Evolutionary conservation across 2,113 vertebrate genomes (phyloP), one percentile per base, ranked within the genome.

Genomic region (Dromiciops gliroides): DNA sequence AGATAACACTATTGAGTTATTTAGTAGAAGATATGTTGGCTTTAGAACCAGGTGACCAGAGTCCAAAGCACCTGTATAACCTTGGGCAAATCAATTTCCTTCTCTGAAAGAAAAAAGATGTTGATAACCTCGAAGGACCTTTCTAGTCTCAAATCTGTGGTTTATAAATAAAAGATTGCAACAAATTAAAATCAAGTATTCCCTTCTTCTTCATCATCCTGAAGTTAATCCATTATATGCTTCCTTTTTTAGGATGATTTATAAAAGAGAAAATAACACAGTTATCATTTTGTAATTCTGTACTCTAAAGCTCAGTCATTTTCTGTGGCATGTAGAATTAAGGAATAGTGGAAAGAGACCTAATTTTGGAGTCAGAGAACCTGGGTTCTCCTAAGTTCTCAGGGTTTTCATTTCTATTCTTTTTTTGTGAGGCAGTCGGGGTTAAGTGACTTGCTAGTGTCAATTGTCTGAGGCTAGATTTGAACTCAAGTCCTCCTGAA

Each of bases 81-180:
- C 44, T 83, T 44, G 37, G n/a, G n/a, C 37, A 75, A 83, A 44
- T 23, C 16, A n/a, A 1, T 83, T 23, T 83, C 19, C 19, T 83
- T 44, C 37, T 83, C 67, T 83, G 67, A 44, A 22, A 83, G 8
- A 75, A 60, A 75, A 19, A 75, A 75, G 60, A 44, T 83, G 3
- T 83, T n/a, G 67, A 44, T 44, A 44, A 83, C 67, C n/a, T 8
- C 6, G 44, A 44, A 83, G n/a, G n/a, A 22, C 1, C 60, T 19
- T n/a, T n/a, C 6, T 44, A 44, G 19, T 44, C 19, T 19, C n/a
- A 83, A 44, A 83, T 44, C n/a, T 83, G 19, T 83, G n/a, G 44
- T 95, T 90, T 52, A n/a, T 94, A 28, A 92, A 52, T 94, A 51
- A 89, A 94, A 44, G 9, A 75, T n/a, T 90, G 8, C 47, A 91